Evolutionary conservation across 2,113 vertebrate species (phyloP).

Genomic region (Morphnarchus princeps): DNA sequence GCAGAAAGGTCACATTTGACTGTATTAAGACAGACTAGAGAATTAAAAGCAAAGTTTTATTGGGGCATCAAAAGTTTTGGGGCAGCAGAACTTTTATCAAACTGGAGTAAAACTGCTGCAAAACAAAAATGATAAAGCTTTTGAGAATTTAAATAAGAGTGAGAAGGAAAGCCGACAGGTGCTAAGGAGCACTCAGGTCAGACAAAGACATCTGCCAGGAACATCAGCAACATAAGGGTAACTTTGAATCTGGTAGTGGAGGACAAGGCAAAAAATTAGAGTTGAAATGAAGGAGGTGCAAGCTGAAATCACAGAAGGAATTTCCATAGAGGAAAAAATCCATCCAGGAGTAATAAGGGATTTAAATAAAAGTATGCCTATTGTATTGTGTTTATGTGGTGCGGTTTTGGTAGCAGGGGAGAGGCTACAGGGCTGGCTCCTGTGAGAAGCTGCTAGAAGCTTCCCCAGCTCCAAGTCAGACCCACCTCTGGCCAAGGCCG

Average conservation of each 20-base stretch:
- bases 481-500: too few relatives aligned
- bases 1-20: not conserved
- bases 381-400: too few relatives aligned
- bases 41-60: not conserved
- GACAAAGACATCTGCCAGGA: constrained; percentile 15
- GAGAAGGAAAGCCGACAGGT: constrained; percentile 7
- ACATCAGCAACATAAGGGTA: not conserved
- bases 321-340: not conserved
- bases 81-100: not conserved
- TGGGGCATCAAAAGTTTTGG: not conserved
- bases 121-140: not conserved
- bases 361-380: not conserved
- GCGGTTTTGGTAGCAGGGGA: too few relatives aligned
- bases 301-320: not conserved
- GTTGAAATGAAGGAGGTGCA: not conserved
- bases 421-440: too few relatives aligned
- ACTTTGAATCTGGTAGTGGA: not conserved
- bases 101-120: not conserved
- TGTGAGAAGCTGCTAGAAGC: too few relatives aligned
- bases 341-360: not conserved
- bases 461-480: too few relatives aligned
- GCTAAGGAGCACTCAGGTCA: not conserved
- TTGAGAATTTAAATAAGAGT: not conserved
- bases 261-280: not conserved
- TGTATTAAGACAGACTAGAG: not conserved